phyloP scores from a whole-genome alignment of 2,888 invertebrate species.

The Mimumesa dahlbomi region DNA sequence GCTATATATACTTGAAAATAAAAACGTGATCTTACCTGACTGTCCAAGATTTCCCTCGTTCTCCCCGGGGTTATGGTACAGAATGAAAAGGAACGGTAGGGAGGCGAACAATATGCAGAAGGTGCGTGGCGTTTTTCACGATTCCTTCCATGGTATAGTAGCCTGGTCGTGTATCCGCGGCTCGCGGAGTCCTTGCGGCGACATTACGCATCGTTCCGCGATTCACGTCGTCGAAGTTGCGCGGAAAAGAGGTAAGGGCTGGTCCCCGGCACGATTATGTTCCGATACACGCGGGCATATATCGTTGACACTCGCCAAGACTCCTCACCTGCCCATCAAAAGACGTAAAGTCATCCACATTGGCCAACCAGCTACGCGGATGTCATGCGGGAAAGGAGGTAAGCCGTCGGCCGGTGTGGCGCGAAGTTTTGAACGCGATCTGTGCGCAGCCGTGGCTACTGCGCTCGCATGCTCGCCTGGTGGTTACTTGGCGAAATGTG shows the following conservation, averaged over 20 bases:
- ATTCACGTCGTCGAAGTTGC: slow-evolving; percentile 43
- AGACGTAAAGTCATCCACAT: slow-evolving; percentile 80
- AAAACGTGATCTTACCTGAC: background rate
- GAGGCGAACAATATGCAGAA: background rate
- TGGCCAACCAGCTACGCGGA: slow-evolving; percentile 76
- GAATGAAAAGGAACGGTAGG: background rate
- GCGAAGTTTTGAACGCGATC: background rate
- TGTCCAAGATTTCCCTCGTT: background rate
- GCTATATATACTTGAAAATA: no score
- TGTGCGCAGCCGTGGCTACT: slow-evolving; percentile 11
- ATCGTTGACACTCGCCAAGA: slow-evolving; percentile 80
- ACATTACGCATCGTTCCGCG: slow-evolving; percentile 70
- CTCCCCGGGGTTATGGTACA: background rate
- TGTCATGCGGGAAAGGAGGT: slow-evolving; percentile 60
- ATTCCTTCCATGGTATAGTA: slow-evolving; percentile 59
- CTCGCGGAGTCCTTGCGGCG: slow-evolving; percentile 77
- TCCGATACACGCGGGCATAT: slow-evolving; percentile 57
- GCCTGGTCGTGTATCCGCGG: slow-evolving; percentile 75
- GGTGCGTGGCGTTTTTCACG: slow-evolving; percentile 29
- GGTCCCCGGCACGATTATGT: slow-evolving; percentile 56
- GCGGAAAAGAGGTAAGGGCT: slow-evolving; percentile 52
- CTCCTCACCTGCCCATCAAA: slow-evolving; percentile 81
- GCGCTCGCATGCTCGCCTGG: slow-evolving; percentile 59
- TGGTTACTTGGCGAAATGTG: slow-evolving; percentile 78
- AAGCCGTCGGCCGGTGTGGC: background rate